Conservation (phyloP, 2,113 vertebrate genomes). For the Choloepus hoffmanni region DNA sequence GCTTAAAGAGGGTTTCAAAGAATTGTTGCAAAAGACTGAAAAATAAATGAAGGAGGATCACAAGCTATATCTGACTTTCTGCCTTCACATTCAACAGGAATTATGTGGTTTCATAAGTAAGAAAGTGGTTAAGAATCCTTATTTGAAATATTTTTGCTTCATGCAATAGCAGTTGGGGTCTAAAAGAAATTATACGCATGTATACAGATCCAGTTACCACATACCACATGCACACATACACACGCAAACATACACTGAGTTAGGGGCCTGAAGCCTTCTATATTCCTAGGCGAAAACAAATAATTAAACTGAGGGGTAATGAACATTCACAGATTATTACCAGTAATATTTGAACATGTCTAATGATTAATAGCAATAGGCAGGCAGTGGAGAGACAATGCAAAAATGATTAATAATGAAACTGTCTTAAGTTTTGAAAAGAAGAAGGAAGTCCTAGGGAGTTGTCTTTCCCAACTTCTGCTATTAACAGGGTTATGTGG, state of each 20-base stretch:
- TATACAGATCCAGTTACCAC: neutral
- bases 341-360: constrained; percentile 48
- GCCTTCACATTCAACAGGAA: constrained; percentile 4
- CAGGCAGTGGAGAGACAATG: constrained; percentile 45
- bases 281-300: constrained; percentile 42
- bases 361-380: constrained; percentile 69
- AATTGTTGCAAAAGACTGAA: neutral
- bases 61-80: neutral
- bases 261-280: constrained; percentile 6
- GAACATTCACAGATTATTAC: constrained; percentile 70
- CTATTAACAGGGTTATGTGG: neutral
- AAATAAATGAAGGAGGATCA: constrained; percentile 39
- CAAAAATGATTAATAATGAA: constrained; percentile 68
- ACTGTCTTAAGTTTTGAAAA: neutral
- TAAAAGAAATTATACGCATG: neutral
- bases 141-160: constrained; percentile 39
- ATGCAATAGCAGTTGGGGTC: neutral
- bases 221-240: neutral
- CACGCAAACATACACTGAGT: neutral
- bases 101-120: neutral
- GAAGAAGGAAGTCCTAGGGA: neutral
- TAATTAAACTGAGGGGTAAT: constrained; percentile 71
- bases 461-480: neutral
- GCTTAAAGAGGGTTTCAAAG: neutral
- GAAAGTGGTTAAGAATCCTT: neutral